Evolutionary conservation across 1,140 invertebrate genomes (phyloP).

Genomic region (Teleopsis dalmanni): DNA sequence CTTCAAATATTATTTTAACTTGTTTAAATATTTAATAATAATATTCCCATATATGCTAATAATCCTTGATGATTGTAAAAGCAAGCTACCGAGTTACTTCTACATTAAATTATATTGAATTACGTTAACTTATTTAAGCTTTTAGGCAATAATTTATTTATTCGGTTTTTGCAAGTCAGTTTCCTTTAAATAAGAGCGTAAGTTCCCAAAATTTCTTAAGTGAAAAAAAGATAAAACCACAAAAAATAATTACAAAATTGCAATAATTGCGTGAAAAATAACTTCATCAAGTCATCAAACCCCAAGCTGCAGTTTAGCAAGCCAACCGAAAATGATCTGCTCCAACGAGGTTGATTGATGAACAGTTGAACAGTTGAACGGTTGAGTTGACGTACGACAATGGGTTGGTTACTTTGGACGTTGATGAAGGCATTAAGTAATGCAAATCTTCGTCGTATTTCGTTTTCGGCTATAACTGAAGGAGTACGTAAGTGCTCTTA

Average conservation of each 20-base stretch:
- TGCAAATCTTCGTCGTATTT: background rate
- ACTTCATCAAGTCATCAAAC: constrained; percentile 8
- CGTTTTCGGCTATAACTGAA: background rate
- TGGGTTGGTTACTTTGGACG: background rate
- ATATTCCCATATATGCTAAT: too few species aligned
- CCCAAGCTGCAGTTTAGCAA: background rate
- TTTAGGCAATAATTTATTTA: too few species aligned
- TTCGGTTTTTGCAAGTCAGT: too few species aligned
- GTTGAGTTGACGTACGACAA: constrained; percentile 5
- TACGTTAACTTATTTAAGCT: too few species aligned
- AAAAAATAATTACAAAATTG: constrained; percentile 11
- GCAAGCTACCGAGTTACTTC: too few species aligned
- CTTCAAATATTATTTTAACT: too few species aligned
- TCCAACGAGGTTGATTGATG: constrained; percentile 2
- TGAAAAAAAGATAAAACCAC: background rate
- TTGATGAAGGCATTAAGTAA: background rate
- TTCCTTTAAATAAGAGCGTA: too few species aligned
- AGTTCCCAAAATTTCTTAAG: background rate
- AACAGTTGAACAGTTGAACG: constrained; percentile 1
- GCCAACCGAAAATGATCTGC: constrained; percentile 7
- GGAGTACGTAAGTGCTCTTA: background rate
- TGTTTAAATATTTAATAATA: too few species aligned
- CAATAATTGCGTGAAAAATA: constrained; percentile 13
- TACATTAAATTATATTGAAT: too few species aligned
- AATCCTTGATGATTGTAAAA: too few species aligned